Evolutionary conservation across 2,888 invertebrate species (phyloP).

Genomic region (Drosophila mettleri): DNA sequence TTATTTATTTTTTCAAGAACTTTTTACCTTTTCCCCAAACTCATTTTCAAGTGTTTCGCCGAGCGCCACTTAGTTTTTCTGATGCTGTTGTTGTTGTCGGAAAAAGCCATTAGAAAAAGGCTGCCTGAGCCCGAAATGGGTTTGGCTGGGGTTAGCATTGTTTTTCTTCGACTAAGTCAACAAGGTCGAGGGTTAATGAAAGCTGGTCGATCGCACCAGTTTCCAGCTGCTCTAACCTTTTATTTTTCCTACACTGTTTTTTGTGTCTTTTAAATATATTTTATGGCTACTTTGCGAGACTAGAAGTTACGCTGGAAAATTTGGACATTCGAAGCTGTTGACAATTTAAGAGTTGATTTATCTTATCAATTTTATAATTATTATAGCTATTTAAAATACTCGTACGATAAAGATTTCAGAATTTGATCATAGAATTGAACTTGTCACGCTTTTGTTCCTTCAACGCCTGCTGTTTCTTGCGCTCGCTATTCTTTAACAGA

Average conservation of each 20-base stretch:
- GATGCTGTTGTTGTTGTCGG: conserved; percentile 28
- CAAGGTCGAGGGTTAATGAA: conserved; percentile 76
- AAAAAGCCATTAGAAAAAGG: conserved; percentile 73
- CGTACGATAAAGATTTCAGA: conserved; percentile 13
- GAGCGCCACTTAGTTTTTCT: conserved; percentile 67
- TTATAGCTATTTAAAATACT: background rate
- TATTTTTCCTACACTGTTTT: conserved; percentile 4
- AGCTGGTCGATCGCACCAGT: conserved; percentile 40
- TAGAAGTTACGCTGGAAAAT: background rate
- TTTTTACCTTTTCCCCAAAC: conserved; percentile 71
- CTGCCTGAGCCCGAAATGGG: conserved; percentile 52
- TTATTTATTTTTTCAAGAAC: conserved; percentile 76
- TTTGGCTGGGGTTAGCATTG: conserved; percentile 54
- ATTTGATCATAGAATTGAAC: conserved; percentile 59
- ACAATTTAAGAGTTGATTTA: background rate
- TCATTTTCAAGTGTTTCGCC: conserved; percentile 71
- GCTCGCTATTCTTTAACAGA: conserved; percentile 62
- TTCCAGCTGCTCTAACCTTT: conserved; percentile 13
- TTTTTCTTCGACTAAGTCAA: conserved; percentile 76
- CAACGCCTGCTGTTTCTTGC: conserved; percentile 52
- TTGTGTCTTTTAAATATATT: background rate
- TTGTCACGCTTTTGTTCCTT: conserved; percentile 62
- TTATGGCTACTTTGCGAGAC: background rate
- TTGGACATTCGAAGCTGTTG: background rate
- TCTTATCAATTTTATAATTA: background rate